These are phyloP conservation scores for Achatina immaculata DNA, from an alignment of 1,140 invertebrate species.

Conservation along the genomic window DNA sequence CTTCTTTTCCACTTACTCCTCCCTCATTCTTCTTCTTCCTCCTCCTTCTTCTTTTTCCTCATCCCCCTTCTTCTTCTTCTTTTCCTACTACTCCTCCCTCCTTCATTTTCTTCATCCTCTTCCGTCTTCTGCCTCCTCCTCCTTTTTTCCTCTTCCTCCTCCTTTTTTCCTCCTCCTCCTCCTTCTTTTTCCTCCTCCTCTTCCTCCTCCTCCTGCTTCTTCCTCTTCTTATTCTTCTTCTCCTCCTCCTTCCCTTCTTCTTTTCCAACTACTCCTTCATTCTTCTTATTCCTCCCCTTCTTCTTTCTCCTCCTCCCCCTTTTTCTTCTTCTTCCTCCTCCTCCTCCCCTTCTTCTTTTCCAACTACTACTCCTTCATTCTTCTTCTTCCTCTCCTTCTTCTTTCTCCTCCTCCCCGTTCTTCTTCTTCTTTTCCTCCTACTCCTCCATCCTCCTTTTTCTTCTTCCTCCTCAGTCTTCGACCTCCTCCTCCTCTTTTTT, in stretches of 20 bases:
- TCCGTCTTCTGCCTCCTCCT: background rate
- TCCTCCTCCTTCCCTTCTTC: background rate
- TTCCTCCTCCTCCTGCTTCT: too few species aligned
- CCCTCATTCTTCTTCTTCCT: too few species aligned
- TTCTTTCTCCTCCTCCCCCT: background rate
- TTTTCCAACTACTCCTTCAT: slow-evolving; percentile 12
- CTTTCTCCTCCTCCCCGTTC: background rate
- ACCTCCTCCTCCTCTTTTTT: background rate
- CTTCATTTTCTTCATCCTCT: background rate
- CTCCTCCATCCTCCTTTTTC: too few species aligned
- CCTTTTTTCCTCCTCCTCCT: background rate
- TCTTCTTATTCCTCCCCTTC: too few species aligned
- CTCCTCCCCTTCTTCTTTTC: background rate
- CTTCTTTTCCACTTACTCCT: background rate
- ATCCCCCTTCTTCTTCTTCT: too few species aligned
- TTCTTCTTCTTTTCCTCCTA: too few species aligned
- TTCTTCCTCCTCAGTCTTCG: slow-evolving; percentile 2
- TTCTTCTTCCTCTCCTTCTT: background rate
- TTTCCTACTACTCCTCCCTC: background rate
- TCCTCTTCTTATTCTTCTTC: too few species aligned
- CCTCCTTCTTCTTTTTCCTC: too few species aligned
- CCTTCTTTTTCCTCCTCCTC: too few species aligned
- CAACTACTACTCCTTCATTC: background rate
- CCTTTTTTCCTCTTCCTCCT: background rate
- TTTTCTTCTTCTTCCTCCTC: too few species aligned